phyloP scores from a whole-genome alignment of 2,888 invertebrate species.

The Epicampocera succincta region DNA sequence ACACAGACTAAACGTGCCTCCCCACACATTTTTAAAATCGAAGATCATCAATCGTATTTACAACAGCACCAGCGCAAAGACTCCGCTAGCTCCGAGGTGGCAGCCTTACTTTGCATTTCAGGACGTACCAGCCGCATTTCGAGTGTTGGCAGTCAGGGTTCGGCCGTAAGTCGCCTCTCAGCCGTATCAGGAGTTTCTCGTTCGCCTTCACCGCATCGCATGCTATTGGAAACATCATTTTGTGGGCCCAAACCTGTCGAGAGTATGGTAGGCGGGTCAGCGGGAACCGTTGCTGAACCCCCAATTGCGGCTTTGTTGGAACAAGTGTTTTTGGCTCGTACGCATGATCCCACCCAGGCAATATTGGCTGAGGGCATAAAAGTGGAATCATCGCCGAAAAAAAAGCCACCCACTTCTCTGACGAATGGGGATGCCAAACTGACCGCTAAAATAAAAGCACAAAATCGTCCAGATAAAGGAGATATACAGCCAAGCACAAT shows the following conservation, averaged over 20 bases:
- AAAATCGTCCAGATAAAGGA: constrained; percentile 64
- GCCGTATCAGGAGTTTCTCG: constrained; percentile 84
- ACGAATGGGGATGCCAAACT: constrained; percentile 75
- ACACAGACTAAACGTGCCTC: constrained; percentile 78
- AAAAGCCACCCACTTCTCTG: constrained; percentile 72
- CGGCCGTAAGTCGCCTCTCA: constrained; percentile 84
- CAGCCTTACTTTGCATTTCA: constrained; percentile 87
- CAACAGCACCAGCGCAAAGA: constrained; percentile 87
- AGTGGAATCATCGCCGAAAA: constrained; percentile 80
- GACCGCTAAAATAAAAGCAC: constrained; percentile 61
- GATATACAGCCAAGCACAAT: constrained; percentile 68
- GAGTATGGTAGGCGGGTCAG: constrained; percentile 83
- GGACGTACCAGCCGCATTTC: constrained; percentile 91
- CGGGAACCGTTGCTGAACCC: constrained; percentile 81
- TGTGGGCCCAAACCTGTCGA: constrained; percentile 90
- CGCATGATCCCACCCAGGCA: constrained; percentile 86
- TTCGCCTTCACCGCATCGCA: constrained; percentile 94
- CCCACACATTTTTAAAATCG: constrained; percentile 82
- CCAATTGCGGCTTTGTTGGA: constrained; percentile 83
- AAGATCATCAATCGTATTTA: constrained; percentile 81
- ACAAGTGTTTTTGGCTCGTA: constrained; percentile 84
- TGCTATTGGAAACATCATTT: constrained; percentile 94
- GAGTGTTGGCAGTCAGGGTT: constrained; percentile 91
- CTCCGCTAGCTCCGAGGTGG: constrained; percentile 89
- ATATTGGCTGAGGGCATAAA: constrained; percentile 85